A percentile compares a stretch with the other conserved stretches of the same genome.
Evolutionary conservation across 2,113 vertebrate species (phyloP).

Genomic region (Dascyllus trimaculatus): DNA sequence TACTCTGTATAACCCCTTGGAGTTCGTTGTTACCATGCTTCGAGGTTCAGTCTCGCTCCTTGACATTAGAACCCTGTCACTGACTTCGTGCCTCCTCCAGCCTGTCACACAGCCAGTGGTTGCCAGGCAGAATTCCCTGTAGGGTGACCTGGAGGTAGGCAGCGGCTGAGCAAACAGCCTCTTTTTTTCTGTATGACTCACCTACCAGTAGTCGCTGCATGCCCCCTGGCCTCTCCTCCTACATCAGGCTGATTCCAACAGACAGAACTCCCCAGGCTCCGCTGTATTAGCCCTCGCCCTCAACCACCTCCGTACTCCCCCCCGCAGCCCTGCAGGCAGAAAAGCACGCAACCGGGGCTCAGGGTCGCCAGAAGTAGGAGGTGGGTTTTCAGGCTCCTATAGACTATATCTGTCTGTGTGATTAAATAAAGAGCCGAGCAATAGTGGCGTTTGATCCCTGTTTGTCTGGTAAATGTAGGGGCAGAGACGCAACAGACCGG

Average conservation of each 20-base stretch:
- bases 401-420: conserved; percentile 25
- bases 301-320: conserved; percentile 16
- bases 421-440: neutral
- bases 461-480: conserved; percentile 1
- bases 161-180: conserved; percentile 55
- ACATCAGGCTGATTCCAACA: conserved; percentile 70
- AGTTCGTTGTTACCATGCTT: conserved; percentile 7
- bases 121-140: conserved; percentile 57
- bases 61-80: conserved; percentile 25
- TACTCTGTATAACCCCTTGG: neutral
- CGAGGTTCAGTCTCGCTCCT: conserved; percentile 23
- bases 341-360: conserved; percentile 44
- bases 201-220: conserved; percentile 46
- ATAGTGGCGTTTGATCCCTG: neutral
- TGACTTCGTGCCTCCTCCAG: neutral
- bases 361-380: conserved; percentile 45
- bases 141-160: conserved; percentile 48
- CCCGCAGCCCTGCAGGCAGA: conserved; percentile 22
- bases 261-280: conserved; percentile 64
- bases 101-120: conserved; percentile 33
- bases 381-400: conserved; percentile 24
- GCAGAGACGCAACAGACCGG: conserved; percentile 14
- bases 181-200: conserved; percentile 67
- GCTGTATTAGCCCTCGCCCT: conserved; percentile 45
- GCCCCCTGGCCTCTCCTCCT: conserved; percentile 54